phyloP scores from a whole-genome alignment of 2,888 invertebrate species.

The Philereme vetulata region DNA sequence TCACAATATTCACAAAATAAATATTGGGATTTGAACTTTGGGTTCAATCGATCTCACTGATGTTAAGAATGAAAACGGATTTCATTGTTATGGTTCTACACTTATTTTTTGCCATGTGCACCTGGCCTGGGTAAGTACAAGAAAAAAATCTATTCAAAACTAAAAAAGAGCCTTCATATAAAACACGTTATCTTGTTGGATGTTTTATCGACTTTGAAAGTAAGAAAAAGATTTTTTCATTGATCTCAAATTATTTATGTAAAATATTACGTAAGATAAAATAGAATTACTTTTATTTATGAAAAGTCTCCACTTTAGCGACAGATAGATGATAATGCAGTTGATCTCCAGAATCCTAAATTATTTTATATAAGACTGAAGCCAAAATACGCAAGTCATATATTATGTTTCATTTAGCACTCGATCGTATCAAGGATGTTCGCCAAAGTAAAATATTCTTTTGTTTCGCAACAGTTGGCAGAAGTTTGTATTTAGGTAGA shows the following conservation, averaged over 20 bases:
- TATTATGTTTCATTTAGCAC: constrained; percentile 16
- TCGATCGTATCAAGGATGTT: constrained; percentile 19
- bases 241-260: constrained; percentile 82
- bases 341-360: constrained; percentile 75
- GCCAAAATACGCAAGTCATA: constrained; percentile 38
- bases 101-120: constrained; percentile 63
- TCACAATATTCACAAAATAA: constrained; percentile 6
- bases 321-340: constrained; percentile 42
- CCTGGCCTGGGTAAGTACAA: constrained; percentile 73
- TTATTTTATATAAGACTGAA: constrained; percentile 63
- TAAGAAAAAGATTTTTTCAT: constrained; percentile 61
- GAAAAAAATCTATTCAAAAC: constrained; percentile 38
- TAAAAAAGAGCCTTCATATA: constrained; percentile 32
- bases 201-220: constrained; percentile 41
- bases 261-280: constrained; percentile 60
- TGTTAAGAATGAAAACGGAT: constrained; percentile 47
- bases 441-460: constrained; percentile 21
- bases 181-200: constrained; percentile 29
- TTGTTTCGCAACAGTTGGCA: constrained; percentile 26
- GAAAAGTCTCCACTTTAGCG: constrained; percentile 25
- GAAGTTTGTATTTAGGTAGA: constrained; percentile 20
- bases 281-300: constrained; percentile 74
- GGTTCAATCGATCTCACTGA: constrained; percentile 59
- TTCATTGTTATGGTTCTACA: constrained; percentile 58
- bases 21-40: constrained; percentile 9